Evolutionary conservation across 2,888 invertebrate species (phyloP).

Genomic region (Stenodera caucasica): DNA sequence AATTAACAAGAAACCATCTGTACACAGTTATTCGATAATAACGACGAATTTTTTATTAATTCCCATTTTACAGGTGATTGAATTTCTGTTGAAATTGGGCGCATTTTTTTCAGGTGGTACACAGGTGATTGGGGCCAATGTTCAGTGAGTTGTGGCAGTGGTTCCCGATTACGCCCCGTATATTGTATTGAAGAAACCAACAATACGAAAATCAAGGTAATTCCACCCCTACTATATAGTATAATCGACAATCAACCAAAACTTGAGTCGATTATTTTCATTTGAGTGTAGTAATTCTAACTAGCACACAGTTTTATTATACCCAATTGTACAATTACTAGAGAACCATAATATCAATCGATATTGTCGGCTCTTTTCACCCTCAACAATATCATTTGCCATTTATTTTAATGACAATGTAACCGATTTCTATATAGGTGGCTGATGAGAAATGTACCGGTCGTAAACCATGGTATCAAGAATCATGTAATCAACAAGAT

Average conservation of each 20-base stretch:
- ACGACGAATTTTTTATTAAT: background rate
- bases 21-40: background rate
- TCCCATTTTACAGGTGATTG: no score
- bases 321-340: background rate
- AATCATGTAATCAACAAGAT: slow-evolving; percentile 80
- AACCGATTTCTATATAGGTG: slow-evolving; percentile 56
- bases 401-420: slow-evolving; percentile 1
- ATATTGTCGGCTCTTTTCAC: background rate
- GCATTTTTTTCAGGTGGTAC: slow-evolving; percentile 92
- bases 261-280: background rate
- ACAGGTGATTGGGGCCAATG: slow-evolving; percentile 88
- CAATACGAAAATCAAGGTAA: slow-evolving; percentile 74
- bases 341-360: background rate
- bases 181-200: slow-evolving; percentile 84
- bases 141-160: slow-evolving; percentile 84
- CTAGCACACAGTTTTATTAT: background rate
- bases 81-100: no score
- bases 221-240: no score
- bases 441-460: slow-evolving; percentile 78
- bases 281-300: background rate
- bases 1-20: background rate
- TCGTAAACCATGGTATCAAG: slow-evolving; percentile 77
- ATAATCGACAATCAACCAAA: background rate
- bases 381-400: background rate
- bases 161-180: slow-evolving; percentile 77